Evolutionary conservation across 2,888 invertebrate genomes (phyloP).

Genomic region (Lordiphosa fenestrarum): DNA sequence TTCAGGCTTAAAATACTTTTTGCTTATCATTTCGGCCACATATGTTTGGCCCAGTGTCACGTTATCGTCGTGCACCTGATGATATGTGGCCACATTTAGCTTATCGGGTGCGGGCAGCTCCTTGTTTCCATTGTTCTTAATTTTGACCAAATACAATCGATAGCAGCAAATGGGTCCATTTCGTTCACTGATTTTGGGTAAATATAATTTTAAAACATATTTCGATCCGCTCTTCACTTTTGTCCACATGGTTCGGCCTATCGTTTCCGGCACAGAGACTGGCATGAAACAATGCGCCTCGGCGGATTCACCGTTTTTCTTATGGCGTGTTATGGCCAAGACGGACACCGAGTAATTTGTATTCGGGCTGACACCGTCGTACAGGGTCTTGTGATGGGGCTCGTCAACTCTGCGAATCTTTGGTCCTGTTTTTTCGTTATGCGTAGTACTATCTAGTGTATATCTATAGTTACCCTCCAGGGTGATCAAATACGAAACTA

Average conservation of each 20-base stretch:
- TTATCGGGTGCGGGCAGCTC: constrained; percentile 86
- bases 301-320: constrained; percentile 86
- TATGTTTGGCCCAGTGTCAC: constrained; percentile 86
- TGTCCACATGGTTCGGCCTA: constrained; percentile 82
- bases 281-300: constrained; percentile 85
- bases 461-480: constrained; percentile 83
- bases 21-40: constrained; percentile 91
- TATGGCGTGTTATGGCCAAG: constrained; percentile 88
- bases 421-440: constrained; percentile 83
- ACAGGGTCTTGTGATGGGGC: constrained; percentile 81
- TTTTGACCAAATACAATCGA: constrained; percentile 88
- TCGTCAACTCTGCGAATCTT: constrained; percentile 83
- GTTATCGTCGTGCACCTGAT: constrained; percentile 86
- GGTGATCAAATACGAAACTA: constrained; percentile 87
- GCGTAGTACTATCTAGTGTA: constrained; percentile 81
- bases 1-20: constrained; percentile 84
- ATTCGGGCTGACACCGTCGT: constrained; percentile 88
- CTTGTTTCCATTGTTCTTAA: constrained; percentile 82
- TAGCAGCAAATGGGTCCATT: constrained; percentile 95
- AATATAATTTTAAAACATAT: constrained; percentile 87
- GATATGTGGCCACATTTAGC: constrained; percentile 86
- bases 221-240: constrained; percentile 84
- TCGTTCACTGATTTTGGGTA: constrained; percentile 90
- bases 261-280: constrained; percentile 85
- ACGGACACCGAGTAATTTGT: constrained; percentile 91